Evolutionary conservation across 2,888 invertebrate genomes (phyloP).

Genomic region (Nephrotoma appendiculata): DNA sequence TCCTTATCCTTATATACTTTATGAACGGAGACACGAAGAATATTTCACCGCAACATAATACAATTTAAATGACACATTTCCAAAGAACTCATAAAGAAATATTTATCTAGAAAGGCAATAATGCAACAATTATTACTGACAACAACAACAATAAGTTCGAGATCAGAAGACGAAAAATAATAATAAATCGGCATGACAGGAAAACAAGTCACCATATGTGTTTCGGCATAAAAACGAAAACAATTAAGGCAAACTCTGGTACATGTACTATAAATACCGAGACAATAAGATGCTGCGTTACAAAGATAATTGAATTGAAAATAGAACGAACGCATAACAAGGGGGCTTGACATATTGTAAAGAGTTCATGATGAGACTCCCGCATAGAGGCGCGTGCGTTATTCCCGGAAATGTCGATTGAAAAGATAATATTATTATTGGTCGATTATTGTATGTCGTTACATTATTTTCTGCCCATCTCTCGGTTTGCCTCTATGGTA

Average conservation of each 20-base stretch:
- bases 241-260: neutral
- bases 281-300: neutral
- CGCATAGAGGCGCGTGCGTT: conserved; percentile 19
- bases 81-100: neutral
- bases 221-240: neutral
- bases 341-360: neutral
- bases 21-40: neutral
- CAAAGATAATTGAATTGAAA: neutral
- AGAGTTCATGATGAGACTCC: conserved; percentile 12
- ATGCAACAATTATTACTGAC: neutral
- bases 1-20: neutral
- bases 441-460: neutral
- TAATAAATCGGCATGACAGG: neutral
- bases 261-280: neutral
- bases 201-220: neutral
- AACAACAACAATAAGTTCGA: neutral
- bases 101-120: neutral
- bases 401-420: conserved; percentile 6
- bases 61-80: neutral
- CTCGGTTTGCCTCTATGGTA: neutral
- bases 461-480: neutral
- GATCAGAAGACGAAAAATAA: neutral
- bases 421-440: neutral
- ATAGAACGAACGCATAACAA: neutral
- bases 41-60: neutral